phyloP scores from a whole-genome alignment of 2,797 vertebrate species.

The Microctenopoma stevenorrisi region DNA sequence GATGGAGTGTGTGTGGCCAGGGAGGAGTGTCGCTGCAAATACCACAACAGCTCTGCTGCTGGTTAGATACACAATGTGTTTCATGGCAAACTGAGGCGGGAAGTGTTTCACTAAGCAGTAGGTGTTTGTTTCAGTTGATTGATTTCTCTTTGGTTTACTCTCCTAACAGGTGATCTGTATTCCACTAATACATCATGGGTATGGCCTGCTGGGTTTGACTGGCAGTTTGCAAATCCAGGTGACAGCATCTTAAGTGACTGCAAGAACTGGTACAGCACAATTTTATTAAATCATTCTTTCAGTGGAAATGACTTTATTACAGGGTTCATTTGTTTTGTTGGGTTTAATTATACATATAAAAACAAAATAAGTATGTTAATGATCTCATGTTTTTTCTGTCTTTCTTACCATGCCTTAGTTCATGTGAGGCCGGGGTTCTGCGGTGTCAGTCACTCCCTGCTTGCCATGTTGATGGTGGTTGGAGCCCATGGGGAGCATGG shows the following conservation, averaged over 20 bases:
- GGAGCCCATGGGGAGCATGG: slow-evolving; percentile 85
- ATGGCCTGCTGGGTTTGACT: slow-evolving; percentile 76
- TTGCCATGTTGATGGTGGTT: slow-evolving; percentile 82
- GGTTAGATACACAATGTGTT: slow-evolving; percentile 71
- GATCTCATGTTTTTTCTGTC: background rate
- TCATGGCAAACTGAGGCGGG: background rate
- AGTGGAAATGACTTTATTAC: too few relatives aligned
- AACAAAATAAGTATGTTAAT: background rate
- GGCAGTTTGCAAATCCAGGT: slow-evolving; percentile 85
- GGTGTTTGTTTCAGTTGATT: background rate
- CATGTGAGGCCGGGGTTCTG: slow-evolving; percentile 84
- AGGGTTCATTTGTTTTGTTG: too few relatives aligned
- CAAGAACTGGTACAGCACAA: slow-evolving; percentile 83
- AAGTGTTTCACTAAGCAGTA: background rate
- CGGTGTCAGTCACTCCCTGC: slow-evolving; percentile 82
- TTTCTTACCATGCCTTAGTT: slow-evolving; percentile 68
- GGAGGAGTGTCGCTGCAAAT: slow-evolving; percentile 86
- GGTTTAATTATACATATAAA: background rate
- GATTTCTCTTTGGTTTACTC: background rate
- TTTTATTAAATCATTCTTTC: background rate
- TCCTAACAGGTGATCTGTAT: slow-evolving; percentile 58
- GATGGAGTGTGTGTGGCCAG: slow-evolving; percentile 83
- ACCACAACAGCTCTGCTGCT: slow-evolving; percentile 75
- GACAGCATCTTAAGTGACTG: slow-evolving; percentile 83
- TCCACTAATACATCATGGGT: slow-evolving; percentile 74